A percentile compares a stretch with the other conserved stretches of the same genome.
These are phyloP conservation scores for Shargacucullia verbasci DNA, from an alignment of 2,888 invertebrate genomes.

Conservation along the genomic window DNA sequence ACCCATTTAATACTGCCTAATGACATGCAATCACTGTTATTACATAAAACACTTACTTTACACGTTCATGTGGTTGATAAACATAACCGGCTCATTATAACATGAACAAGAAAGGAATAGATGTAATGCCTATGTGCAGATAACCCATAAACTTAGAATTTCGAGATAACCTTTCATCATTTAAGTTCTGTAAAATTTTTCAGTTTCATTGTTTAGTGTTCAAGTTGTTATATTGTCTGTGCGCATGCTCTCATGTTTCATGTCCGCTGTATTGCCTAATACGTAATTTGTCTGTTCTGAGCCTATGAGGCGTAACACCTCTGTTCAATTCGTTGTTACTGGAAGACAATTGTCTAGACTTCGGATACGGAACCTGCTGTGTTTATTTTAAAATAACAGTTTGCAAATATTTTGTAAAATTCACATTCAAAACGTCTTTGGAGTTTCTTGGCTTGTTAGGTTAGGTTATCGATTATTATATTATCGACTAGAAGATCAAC, in stretches of 20 bases:
- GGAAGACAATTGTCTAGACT: slow-evolving; percentile 18
- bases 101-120: no score
- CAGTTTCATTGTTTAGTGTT: slow-evolving; percentile 28
- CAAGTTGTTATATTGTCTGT: slow-evolving; percentile 42
- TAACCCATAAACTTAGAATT: no score
- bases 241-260: slow-evolving; percentile 40
- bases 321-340: slow-evolving; percentile 12
- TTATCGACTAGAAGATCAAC: no score
- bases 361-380: slow-evolving; percentile 1
- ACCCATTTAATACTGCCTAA: background rate
- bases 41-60: slow-evolving; percentile 10
- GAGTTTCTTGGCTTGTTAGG: no score
- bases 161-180: slow-evolving; percentile 34
- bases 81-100: background rate
- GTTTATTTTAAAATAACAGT: no score
- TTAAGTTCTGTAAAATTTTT: slow-evolving; percentile 36
- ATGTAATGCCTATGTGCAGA: background rate
- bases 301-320: slow-evolving; percentile 11
- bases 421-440: no score
- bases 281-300: slow-evolving; percentile 36
- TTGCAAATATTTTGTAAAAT: no score
- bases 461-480: no score
- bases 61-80: background rate
- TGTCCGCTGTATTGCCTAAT: slow-evolving; percentile 42
- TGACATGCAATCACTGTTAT: slow-evolving; percentile 4